Evolutionary conservation across 1,140 invertebrate species (phyloP).

Genomic region (Ooceraea biroi): DNA sequence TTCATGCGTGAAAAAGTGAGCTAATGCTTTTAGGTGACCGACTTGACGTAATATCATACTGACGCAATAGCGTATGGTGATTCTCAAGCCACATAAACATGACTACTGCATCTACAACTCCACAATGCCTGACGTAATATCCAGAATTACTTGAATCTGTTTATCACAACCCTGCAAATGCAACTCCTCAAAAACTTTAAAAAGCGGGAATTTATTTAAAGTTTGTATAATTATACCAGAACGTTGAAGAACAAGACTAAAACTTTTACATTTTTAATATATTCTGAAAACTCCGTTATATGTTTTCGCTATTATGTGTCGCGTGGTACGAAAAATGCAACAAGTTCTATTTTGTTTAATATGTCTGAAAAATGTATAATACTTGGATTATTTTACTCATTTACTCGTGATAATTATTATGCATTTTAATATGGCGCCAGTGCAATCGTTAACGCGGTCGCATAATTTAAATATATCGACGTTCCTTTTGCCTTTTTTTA

Average conservation of each 20-base stretch:
- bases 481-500: not conserved
- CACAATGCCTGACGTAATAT: conserved; percentile 56
- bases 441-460: conserved; percentile 16
- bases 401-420: conserved; percentile 21
- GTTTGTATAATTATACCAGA: too few species aligned
- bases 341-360: not conserved
- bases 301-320: too few species aligned
- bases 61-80: conserved; percentile 31
- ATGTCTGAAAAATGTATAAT: conserved; percentile 27
- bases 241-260: too few species aligned
- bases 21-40: not conserved
- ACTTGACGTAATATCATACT: conserved; percentile 1
- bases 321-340: not conserved
- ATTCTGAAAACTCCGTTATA: conserved; percentile 7
- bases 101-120: conserved; percentile 27
- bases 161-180: conserved; percentile 56
- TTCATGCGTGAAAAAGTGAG: conserved; percentile 1
- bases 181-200: conserved; percentile 60
- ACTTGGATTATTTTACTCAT: too few species aligned
- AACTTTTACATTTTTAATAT: too few species aligned
- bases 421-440: not conserved
- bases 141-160: conserved; percentile 63
- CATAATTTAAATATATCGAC: conserved; percentile 46
- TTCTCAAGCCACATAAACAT: conserved; percentile 33
- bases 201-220: too few species aligned